These are phyloP conservation scores for Motacilla alba DNA, from an alignment of 2,113 vertebrate genomes.

Conservation along the genomic window DNA sequence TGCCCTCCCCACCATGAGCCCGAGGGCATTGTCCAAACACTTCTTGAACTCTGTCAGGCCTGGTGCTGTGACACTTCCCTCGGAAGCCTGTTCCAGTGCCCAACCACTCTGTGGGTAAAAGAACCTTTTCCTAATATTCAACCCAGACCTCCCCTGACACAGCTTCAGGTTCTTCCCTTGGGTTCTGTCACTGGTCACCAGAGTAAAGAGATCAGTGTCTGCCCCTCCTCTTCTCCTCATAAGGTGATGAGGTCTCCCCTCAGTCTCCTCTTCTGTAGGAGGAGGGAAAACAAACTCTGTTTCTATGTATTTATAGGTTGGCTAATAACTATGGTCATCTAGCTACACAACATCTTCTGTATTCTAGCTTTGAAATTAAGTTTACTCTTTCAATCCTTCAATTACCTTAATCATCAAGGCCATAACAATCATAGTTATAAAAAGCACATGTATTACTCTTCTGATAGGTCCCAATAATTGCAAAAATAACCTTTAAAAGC, in stretches of 20 bases:
- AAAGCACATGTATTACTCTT: background rate
- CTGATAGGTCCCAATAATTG: background rate
- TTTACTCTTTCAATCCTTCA: conserved; percentile 9
- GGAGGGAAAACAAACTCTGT: background rate
- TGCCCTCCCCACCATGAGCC: background rate
- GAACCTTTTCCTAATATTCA: background rate
- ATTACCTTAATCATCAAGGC: background rate
- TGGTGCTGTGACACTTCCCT: background rate
- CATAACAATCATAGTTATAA: background rate
- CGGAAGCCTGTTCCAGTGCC: background rate
- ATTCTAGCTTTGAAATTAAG: background rate
- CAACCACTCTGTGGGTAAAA: background rate
- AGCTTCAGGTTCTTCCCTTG: background rate
- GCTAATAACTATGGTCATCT: background rate
- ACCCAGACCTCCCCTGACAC: background rate
- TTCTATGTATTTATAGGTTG: background rate
- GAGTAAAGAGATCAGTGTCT: background rate
- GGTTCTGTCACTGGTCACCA: background rate
- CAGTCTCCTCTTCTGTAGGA: background rate
- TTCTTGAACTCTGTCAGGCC: background rate
- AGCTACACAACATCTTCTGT: background rate
- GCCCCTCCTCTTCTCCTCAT: background rate
- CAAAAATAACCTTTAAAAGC: conserved; percentile 2
- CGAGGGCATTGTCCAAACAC: background rate
- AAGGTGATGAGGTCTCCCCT: background rate